Evolutionary conservation across 2,797 vertebrate species (phyloP).

Genomic region (Chaenodraco wilsoni): DNA sequence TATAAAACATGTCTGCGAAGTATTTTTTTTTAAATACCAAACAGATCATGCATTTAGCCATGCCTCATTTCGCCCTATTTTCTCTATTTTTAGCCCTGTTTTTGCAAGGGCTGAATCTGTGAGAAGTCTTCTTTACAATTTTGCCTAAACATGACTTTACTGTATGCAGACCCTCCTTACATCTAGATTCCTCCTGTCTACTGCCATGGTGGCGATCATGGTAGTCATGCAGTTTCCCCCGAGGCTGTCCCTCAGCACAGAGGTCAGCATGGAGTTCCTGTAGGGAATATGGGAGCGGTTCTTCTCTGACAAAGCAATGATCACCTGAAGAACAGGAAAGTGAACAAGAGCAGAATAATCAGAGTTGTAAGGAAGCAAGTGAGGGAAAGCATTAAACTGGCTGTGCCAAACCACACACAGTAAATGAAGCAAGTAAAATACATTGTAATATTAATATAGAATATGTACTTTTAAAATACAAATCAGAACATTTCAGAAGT

Average conservation of each 20-base stretch:
- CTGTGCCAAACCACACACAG: background rate
- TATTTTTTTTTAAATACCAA: too few species aligned
- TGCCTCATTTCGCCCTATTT: too few species aligned
- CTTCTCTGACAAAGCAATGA: slow-evolving; percentile 94
- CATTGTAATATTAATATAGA: background rate
- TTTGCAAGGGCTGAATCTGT: too few species aligned
- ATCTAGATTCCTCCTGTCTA: slow-evolving; percentile 91
- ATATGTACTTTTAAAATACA: background rate
- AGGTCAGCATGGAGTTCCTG: slow-evolving; percentile 98
- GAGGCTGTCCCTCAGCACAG: slow-evolving; percentile 94
- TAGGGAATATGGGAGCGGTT: slow-evolving; percentile 94
- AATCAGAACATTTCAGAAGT: background rate
- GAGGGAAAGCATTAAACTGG: background rate
- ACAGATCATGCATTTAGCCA: too few species aligned
- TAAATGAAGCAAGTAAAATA: background rate
- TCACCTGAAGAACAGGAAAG: slow-evolving; percentile 85
- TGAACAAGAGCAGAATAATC: background rate
- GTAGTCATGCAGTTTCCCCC: slow-evolving; percentile 98
- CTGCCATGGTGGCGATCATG: slow-evolving; percentile 93
- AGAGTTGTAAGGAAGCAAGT: background rate
- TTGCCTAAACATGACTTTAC: background rate
- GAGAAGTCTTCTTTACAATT: too few species aligned
- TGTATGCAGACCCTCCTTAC: slow-evolving; percentile 70
- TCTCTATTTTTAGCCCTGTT: too few species aligned
- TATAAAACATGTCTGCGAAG: too few species aligned